Conservation (phyloP, 2,797 vertebrate species). For the Jordanella pulchra region DNA sequence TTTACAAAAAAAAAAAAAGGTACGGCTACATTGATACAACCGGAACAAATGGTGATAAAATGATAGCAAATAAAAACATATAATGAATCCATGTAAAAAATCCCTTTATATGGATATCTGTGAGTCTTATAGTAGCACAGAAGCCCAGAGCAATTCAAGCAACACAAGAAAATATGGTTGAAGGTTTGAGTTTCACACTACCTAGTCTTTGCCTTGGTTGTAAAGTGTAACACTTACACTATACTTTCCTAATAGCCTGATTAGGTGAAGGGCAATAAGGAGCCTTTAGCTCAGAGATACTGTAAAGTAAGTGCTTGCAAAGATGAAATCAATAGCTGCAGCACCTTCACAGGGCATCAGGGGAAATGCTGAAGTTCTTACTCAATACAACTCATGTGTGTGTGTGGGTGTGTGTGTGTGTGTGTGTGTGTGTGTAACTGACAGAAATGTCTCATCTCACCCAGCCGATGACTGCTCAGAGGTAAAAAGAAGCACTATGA, state of each 20-base stretch:
- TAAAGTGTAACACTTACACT: slow-evolving; percentile 38
- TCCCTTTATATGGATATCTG: slow-evolving; percentile 39
- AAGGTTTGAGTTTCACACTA: slow-evolving; percentile 33
- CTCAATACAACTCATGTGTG: slow-evolving; percentile 53
- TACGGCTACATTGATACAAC: slow-evolving; percentile 23
- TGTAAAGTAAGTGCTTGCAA: slow-evolving; percentile 56
- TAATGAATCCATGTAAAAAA: slow-evolving; percentile 35
- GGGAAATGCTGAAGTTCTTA: slow-evolving; percentile 48
- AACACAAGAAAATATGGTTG: slow-evolving; percentile 40
- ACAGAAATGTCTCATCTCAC: slow-evolving; percentile 64
- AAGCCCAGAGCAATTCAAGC: slow-evolving; percentile 57
- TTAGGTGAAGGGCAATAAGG: slow-evolving; percentile 56
- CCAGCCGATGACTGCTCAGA: slow-evolving; percentile 56
- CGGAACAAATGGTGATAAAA: slow-evolving; percentile 55
- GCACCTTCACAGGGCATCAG: slow-evolving; percentile 60
- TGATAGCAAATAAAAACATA: slow-evolving; percentile 40
- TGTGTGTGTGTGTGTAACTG: slow-evolving; percentile 56
- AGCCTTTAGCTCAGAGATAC: slow-evolving; percentile 62
- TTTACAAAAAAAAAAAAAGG: slow-evolving; percentile 5
- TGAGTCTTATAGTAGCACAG: slow-evolving; percentile 58
- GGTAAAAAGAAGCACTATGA: slow-evolving; percentile 63
- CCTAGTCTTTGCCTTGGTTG: slow-evolving; percentile 44
- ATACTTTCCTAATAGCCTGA: slow-evolving; percentile 61
- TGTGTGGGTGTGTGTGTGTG: slow-evolving; percentile 49
- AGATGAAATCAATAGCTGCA: slow-evolving; percentile 66